Evolutionary conservation across 2,113 vertebrate species (phyloP).

Genomic region (Petroica traversi): DNA sequence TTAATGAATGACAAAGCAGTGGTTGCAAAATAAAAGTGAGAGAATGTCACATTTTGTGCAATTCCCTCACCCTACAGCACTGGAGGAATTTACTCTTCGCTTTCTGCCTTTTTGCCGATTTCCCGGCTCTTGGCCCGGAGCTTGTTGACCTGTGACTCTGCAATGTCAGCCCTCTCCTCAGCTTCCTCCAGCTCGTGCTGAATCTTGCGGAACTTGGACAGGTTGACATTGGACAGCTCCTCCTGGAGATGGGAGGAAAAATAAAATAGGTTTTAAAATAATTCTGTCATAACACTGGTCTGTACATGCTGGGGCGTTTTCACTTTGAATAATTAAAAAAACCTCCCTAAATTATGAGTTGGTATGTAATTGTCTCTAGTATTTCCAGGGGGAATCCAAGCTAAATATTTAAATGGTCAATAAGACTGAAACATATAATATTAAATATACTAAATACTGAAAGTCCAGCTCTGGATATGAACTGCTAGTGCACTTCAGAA

Average conservation of each 20-base stretch:
- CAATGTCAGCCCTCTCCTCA: conserved; percentile 79
- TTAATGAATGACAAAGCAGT: neutral
- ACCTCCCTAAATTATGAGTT: neutral
- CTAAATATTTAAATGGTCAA: neutral
- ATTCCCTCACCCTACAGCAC: conserved; percentile 46
- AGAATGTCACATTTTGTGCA: conserved; percentile 75
- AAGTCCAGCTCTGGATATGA: neutral
- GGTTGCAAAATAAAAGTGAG: conserved; percentile 20
- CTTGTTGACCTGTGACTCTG: conserved; percentile 83
- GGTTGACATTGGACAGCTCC: conserved; percentile 77
- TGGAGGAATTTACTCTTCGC: conserved; percentile 70
- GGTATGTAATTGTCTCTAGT: neutral
- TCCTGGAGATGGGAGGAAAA: conserved; percentile 58
- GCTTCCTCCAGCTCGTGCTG: conserved; percentile 83
- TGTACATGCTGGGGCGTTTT: neutral
- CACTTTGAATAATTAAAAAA: neutral
- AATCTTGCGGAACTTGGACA: conserved; percentile 72
- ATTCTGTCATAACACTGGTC: neutral
- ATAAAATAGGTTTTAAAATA: neutral
- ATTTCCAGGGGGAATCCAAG: neutral
- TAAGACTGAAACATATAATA: too few relatives aligned
- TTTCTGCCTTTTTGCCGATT: conserved; percentile 69
- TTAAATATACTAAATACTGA: too few relatives aligned
- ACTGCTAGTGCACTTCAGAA: neutral
- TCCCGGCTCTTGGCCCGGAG: conserved; percentile 75